Evolutionary conservation across 2,113 vertebrate genomes (phyloP).

Genomic region (Entomyzon cyanotis): DNA sequence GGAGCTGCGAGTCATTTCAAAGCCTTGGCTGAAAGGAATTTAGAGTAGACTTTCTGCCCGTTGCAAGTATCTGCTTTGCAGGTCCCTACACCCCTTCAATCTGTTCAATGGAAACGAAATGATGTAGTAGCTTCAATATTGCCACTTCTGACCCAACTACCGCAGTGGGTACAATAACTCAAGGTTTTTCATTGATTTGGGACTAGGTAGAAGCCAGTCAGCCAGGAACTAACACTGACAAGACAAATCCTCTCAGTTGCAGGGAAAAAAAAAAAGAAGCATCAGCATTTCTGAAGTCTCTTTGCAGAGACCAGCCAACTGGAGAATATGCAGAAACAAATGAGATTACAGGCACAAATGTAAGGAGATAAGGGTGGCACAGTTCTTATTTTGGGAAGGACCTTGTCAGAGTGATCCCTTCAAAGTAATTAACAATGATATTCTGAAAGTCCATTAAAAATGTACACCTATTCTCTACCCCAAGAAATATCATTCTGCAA

Average conservation of each 20-base stretch:
- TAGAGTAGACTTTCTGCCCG: neutral
- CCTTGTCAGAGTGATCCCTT: neutral
- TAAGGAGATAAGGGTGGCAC: neutral
- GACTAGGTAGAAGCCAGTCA: neutral
- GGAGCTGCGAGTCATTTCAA: neutral
- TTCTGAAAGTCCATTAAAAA: neutral
- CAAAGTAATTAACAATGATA: neutral
- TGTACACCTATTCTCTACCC: neutral
- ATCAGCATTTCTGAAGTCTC: neutral
- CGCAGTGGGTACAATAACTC: fast-evolving
- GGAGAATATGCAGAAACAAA: neutral
- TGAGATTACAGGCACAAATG: neutral
- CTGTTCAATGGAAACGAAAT: neutral
- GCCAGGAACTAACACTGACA: neutral
- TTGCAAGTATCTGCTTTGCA: neutral
- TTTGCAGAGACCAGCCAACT: neutral
- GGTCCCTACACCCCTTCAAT: neutral
- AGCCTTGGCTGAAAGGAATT: neutral
- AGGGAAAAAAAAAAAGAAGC: neutral
- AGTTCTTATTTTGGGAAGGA: neutral
- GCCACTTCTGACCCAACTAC: neutral
- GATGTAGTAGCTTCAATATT: neutral
- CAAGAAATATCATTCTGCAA: neutral
- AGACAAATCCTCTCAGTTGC: neutral
- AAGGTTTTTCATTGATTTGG: neutral